Evolutionary conservation across 2,113 vertebrate genomes (phyloP), one percentile per base, ranked within the genome.

Genomic region (Narcine bancroftii): DNA sequence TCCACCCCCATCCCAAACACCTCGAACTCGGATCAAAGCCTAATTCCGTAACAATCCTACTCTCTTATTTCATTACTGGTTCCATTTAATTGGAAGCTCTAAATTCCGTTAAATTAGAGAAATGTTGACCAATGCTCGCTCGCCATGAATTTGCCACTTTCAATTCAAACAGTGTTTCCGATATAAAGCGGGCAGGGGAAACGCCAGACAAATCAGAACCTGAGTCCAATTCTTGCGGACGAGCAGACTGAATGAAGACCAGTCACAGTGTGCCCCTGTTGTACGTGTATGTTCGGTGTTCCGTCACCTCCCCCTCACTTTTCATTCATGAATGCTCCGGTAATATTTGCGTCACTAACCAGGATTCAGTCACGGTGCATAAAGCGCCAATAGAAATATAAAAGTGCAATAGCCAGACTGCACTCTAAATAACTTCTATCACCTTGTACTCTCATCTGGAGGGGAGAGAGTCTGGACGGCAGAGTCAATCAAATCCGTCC

Each of bases 341-440:
- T 29, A 87, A 50, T 26, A 1, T 36, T 6, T 87, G 83, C 83
- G 83, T 87, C 83, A 87, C 53, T 36, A 56, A 36, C 15, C 83
- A 60, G 53, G 83, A 50, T 87, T 13, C 53, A 36, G 83, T 60
- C 83, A 53, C n/a, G 56, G 19, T n/a, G 21, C 33, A 33, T 33
- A n/a, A 87, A 60, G 83, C 83, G 42, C 53, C 11, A 53, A 87
- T 36, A 33, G 33, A 63, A 56, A 53, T 87, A 87, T 87, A 87
- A 87, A 87, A 87, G 50, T 60, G 15, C 50, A 87, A 13, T 29
- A 87, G 53, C 6, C 76, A 79, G 76, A 26, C 53, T n/a, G 56
- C 9, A 85, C 53, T 53, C 83, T 53, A 60, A 87, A 87, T 63
- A 87, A 87, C 83, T 87, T 87, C 83, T 33, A 60, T 56, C 83